phyloP scores from a whole-genome alignment of 1,140 invertebrate species.

The Drosophila trapezifrons region DNA sequence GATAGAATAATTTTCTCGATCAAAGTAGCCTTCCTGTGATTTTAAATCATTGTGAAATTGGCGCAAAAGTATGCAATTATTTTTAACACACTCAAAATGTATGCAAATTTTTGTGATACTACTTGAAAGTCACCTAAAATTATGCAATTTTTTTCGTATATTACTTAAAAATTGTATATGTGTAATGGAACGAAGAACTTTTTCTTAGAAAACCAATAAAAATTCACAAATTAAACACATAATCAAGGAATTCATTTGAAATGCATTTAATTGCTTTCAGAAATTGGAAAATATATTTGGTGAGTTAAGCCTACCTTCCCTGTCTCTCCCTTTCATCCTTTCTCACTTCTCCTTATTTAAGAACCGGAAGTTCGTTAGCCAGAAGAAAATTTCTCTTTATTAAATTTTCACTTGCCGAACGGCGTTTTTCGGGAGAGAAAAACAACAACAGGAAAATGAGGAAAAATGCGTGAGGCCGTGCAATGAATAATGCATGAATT shows the following conservation, averaged over 20 bases:
- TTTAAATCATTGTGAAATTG: no score
- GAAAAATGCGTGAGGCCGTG: constrained; percentile 72
- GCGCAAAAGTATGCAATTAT: no score
- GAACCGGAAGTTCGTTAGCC: constrained; percentile 70
- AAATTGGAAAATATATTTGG: constrained; percentile 11
- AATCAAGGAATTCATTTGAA: neutral
- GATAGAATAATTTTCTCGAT: no score
- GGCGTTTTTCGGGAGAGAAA: constrained; percentile 40
- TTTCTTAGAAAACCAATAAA: no score
- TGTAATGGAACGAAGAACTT: no score
- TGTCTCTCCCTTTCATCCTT: neutral
- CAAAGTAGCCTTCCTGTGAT: no score
- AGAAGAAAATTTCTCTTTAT: constrained; percentile 68
- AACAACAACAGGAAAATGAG: constrained; percentile 64
- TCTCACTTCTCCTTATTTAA: neutral
- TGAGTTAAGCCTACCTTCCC: constrained; percentile 40
- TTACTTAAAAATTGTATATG: no score
- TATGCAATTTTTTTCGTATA: no score
- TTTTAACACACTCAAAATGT: no score
- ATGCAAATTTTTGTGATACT: no score
- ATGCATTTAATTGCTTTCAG: constrained; percentile 46
- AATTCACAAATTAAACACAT: no score
- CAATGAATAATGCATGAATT: constrained; percentile 74
- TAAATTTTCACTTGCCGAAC: constrained; percentile 69
- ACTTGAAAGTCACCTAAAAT: no score